Evolutionary conservation across 1,140 invertebrate genomes (phyloP).

Genomic region (Pseudoatta argentina): DNA sequence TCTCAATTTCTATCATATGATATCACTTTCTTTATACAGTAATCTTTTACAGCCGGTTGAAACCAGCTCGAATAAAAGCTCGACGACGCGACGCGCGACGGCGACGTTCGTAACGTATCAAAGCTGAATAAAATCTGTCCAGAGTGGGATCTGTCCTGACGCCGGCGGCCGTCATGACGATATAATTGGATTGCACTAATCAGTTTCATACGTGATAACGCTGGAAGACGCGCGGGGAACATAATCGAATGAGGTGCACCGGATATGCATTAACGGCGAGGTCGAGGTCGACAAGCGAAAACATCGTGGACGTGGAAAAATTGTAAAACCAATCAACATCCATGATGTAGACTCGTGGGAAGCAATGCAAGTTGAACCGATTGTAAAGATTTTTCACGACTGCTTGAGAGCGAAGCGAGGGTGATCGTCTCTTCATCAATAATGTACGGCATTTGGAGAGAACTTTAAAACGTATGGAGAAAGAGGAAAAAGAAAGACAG

Average conservation of each 20-base stretch:
- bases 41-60: conserved; percentile 49
- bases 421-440: background rate
- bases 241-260: conserved; percentile 74
- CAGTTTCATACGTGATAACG: conserved; percentile 72
- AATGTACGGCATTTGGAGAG: background rate
- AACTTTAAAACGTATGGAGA: background rate
- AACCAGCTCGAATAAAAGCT: conserved; percentile 53
- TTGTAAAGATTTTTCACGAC: background rate
- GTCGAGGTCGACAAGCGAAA: conserved; percentile 39
- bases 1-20: background rate
- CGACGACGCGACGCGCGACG: conserved; percentile 29
- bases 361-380: background rate
- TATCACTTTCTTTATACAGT: conserved; percentile 22
- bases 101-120: conserved; percentile 12
- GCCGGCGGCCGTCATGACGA: conserved; percentile 32
- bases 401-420: background rate
- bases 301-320: conserved; percentile 3
- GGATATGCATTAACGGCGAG: conserved; percentile 59
- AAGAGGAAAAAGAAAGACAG: background rate
- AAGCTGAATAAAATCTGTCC: conserved; percentile 66
- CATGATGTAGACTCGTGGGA: background rate
- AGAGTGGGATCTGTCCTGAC: conserved; percentile 41
- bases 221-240: conserved; percentile 70
- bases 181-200: conserved; percentile 75
- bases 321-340: conserved; percentile 56